A percentile compares a stretch with the other conserved stretches of the same genome.
These are phyloP conservation scores for Lithophane socia DNA, from an alignment of 2,888 invertebrate genomes.

Conservation along the genomic window DNA sequence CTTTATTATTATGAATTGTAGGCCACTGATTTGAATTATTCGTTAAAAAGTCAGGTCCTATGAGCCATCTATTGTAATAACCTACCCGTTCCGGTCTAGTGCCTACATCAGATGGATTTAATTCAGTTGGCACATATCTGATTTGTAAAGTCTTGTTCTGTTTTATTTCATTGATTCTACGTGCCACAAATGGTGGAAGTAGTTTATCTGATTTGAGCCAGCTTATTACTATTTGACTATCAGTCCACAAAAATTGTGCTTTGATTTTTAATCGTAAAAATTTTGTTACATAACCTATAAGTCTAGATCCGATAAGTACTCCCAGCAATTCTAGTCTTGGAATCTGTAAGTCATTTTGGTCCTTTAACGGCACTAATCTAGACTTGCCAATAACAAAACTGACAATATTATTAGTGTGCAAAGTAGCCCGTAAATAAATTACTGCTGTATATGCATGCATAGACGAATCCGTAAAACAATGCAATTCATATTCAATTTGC, in stretches of 20 bases:
- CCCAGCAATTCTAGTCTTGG: conserved; percentile 18
- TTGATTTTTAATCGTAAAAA: background rate
- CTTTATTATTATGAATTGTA: background rate
- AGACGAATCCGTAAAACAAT: background rate
- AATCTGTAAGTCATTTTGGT: conserved; percentile 28
- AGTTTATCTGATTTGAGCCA: conserved; percentile 26
- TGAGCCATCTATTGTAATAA: background rate
- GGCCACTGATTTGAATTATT: background rate
- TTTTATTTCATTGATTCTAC: conserved; percentile 3
- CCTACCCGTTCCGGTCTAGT: background rate
- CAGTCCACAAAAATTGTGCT: conserved; percentile 28
- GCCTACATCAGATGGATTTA: conserved; percentile 23
- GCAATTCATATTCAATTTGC: background rate
- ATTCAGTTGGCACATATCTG: conserved; percentile 17
- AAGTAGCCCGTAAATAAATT: no score
- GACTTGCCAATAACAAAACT: conserved; percentile 53
- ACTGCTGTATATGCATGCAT: background rate
- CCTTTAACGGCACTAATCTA: conserved; percentile 43
- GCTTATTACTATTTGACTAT: conserved; percentile 26
- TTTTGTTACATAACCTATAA: background rate
- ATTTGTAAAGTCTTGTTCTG: conserved; percentile 17
- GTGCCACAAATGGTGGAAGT: background rate
- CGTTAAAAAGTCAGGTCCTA: background rate
- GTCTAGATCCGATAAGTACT: conserved; percentile 13
- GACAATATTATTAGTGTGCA: background rate